These are phyloP conservation scores for Enteromius fasciolatus DNA, from an alignment of 2,797 vertebrate genomes.

Conservation along the genomic window DNA sequence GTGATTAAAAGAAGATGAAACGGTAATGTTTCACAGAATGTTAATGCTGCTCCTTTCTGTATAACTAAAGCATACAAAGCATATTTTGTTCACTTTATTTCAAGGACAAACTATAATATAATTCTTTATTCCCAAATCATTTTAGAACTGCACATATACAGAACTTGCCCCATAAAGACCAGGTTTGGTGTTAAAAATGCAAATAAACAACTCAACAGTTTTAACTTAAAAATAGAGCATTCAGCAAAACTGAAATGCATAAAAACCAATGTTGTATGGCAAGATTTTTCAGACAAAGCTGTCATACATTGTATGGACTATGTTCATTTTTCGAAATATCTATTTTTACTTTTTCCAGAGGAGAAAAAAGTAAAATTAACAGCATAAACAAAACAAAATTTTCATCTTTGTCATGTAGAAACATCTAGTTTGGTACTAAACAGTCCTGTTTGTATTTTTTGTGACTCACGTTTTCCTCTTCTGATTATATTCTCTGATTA, in stretches of 20 bases:
- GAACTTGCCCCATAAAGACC: not conserved
- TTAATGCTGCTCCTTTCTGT: not conserved
- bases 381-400: no score
- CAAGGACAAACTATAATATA: not conserved
- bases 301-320: not conserved
- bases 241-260: no score
- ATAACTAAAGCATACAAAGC: not conserved
- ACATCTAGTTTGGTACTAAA: not conserved
- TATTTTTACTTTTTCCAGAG: not conserved
- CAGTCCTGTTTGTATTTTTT: constrained; percentile 3
- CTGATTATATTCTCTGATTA: constrained; percentile 36
- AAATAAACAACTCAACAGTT: no score
- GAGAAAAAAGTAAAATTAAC: not conserved
- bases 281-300: not conserved
- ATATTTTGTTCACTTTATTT: not conserved
- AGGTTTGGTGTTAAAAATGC: not conserved
- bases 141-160: not conserved
- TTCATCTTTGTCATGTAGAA: no score
- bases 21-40: not conserved
- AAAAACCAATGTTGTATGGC: no score
- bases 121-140: not conserved
- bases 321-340: not conserved
- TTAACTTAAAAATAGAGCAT: no score
- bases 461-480: not conserved
- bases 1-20: not conserved